Percentiles rank a stretch among this genome's conserved stretches.
Evolutionary conservation across 2,797 vertebrate species (phyloP).

Genomic region (Syngnathus acus): DNA sequence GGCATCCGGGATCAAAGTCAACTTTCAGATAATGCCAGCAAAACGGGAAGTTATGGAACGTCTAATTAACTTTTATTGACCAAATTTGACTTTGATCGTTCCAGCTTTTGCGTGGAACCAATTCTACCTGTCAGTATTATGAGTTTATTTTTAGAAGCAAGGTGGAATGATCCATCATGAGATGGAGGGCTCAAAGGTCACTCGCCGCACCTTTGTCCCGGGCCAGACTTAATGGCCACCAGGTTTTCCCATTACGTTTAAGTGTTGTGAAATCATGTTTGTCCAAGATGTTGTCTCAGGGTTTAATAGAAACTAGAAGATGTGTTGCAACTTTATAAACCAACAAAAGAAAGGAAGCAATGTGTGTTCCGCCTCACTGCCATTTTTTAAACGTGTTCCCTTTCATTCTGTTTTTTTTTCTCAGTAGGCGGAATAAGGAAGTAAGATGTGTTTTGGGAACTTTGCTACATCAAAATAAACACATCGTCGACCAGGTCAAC

Average conservation of each 20-base stretch:
- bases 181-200: neutral
- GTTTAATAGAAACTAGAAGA: conserved; percentile 1
- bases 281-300: neutral
- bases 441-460: neutral
- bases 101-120: neutral
- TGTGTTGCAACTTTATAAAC: conserved; percentile 37
- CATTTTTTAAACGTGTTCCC: too few relatives aligned
- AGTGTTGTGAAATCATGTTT: conserved; percentile 5
- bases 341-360: conserved; percentile 18
- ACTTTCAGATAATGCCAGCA: conserved; percentile 1
- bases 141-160: neutral
- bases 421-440: neutral
- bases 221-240: neutral
- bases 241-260: neutral
- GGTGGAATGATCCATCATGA: neutral
- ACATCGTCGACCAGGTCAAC: neutral
- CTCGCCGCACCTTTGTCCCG: conserved; percentile 1
- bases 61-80: neutral
- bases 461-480: neutral
- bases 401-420: neutral
- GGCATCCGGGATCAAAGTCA: conserved; percentile 22
- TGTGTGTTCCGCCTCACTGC: neutral
- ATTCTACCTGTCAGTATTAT: too few relatives aligned
- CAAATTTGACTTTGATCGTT: neutral
- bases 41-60: too few relatives aligned